Conservation (phyloP, 2,113 vertebrate genomes). For the Ellobius talpinus region DNA sequence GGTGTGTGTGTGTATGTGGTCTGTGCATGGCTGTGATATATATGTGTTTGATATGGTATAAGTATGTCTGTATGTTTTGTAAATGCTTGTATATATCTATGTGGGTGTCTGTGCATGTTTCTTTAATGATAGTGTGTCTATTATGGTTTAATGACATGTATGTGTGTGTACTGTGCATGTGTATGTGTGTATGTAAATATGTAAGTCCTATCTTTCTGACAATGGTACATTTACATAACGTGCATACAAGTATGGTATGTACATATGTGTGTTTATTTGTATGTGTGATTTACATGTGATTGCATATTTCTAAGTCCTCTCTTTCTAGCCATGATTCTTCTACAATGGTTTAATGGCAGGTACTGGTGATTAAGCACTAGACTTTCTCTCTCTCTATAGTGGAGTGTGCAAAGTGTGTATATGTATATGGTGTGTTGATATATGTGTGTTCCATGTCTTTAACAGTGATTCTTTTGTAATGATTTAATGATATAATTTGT, state of each 20-base stretch:
- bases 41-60: neutral
- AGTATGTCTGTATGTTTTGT: neutral
- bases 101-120: neutral
- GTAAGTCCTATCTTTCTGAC: neutral
- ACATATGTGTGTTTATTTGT: neutral
- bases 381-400: constrained; percentile 73
- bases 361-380: constrained; percentile 78
- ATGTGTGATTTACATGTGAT: neutral
- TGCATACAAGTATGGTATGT: too few species aligned
- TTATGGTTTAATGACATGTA: neutral
- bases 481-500: neutral
- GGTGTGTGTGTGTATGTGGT: too few species aligned
- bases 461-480: neutral
- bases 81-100: neutral
- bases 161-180: neutral
- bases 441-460: neutral
- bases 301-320: neutral
- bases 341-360: constrained; percentile 84
- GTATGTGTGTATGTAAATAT: neutral
- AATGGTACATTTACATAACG: neutral
- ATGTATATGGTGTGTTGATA: neutral
- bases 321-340: constrained; percentile 79
- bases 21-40: too few species aligned
- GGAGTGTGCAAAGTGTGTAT: constrained; percentile 19
- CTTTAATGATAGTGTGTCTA: neutral